Evolutionary conservation across 2,113 vertebrate species (phyloP).

Genomic region (Lepus europaeus): DNA sequence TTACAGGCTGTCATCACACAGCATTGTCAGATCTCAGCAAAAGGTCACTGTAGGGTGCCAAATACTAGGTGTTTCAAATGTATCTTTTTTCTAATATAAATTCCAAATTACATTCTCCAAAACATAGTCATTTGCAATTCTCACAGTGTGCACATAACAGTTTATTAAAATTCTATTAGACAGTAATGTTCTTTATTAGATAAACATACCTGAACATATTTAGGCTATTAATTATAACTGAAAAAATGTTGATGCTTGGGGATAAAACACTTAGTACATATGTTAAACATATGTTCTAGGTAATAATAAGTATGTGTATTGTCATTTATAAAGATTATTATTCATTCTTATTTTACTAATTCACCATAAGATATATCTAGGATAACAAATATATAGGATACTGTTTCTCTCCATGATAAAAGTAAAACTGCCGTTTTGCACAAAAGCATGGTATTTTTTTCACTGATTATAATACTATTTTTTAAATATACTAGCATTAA

Average conservation of each 20-base stretch:
- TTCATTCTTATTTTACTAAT: constrained; percentile 4
- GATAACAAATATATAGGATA: background rate
- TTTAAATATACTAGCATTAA: constrained; percentile 10
- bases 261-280: background rate
- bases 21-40: background rate
- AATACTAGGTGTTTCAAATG: background rate
- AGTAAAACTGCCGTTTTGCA: background rate
- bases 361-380: background rate
- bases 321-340: background rate
- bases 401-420: background rate
- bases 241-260: background rate
- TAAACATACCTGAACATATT: constrained; percentile 27
- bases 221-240: constrained; percentile 31
- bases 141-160: background rate
- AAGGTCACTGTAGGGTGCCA: background rate
- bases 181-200: constrained; percentile 7
- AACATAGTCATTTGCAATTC: constrained; percentile 35
- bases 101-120: constrained; percentile 35
- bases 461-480: background rate
- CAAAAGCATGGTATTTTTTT: background rate
- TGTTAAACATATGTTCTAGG: background rate
- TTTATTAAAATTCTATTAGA: constrained; percentile 59
- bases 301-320: background rate
- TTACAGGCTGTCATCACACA: background rate
- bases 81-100: constrained; percentile 15